phyloP scores from a whole-genome alignment of 2,888 invertebrate species.

The Villa cingulata region DNA sequence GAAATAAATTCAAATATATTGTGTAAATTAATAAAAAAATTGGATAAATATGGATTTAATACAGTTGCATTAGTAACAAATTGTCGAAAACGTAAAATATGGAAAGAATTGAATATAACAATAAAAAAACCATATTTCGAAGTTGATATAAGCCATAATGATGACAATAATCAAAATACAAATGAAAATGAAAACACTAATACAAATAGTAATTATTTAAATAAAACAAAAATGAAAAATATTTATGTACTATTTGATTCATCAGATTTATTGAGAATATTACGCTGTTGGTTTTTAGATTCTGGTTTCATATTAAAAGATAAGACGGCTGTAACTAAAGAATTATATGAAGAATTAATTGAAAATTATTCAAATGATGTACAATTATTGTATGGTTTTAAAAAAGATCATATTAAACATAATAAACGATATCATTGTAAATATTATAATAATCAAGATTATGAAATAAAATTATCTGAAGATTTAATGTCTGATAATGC shows the following conservation, averaged over 20 bases:
- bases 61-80: constrained; percentile 4
- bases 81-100: background rate
- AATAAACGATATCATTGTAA: background rate
- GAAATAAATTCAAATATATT: background rate
- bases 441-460: no score
- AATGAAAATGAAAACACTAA: no score
- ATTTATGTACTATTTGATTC: constrained; percentile 1
- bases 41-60: constrained; percentile 1
- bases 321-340: background rate
- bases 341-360: background rate
- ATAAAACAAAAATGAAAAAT: background rate
- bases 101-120: background rate
- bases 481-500: background rate
- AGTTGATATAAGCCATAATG: no score
- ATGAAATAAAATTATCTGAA: background rate
- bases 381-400: background rate
- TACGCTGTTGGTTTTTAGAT: background rate
- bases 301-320: background rate
- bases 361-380: background rate
- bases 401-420: background rate
- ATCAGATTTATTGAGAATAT: background rate
- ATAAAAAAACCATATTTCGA: background rate
- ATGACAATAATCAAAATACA: no score
- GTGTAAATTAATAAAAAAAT: background rate
- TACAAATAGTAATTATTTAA: background rate